Conservation (phyloP, 2,888 invertebrate species). For the Phasia obesa region DNA sequence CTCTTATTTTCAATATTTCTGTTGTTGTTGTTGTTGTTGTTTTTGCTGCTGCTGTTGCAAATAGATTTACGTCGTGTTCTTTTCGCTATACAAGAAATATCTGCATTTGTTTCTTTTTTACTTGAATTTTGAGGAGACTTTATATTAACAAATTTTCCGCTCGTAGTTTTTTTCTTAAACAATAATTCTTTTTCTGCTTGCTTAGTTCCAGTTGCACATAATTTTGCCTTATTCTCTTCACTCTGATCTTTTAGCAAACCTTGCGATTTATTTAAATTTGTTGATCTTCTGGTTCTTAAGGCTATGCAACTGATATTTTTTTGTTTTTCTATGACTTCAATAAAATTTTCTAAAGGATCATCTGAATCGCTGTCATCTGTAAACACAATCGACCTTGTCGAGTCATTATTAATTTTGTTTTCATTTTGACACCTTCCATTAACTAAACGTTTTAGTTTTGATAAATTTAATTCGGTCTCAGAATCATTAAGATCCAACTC, state of each 20-base stretch:
- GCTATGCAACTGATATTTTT: slow-evolving; percentile 38
- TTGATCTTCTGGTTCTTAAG: slow-evolving; percentile 7
- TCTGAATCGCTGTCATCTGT: slow-evolving; percentile 31
- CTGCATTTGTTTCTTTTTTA: not conserved
- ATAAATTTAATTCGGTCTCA: not conserved
- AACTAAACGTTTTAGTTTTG: not conserved
- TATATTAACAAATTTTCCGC: not conserved
- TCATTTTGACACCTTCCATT: not conserved
- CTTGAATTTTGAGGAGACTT: not conserved
- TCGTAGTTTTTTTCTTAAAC: not conserved
- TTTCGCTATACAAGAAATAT: slow-evolving; percentile 50
- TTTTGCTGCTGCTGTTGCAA: no score
- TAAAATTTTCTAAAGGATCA: slow-evolving; percentile 60
- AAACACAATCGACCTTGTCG: no score
- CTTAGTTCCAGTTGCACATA: not conserved
- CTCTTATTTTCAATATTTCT: not conserved
- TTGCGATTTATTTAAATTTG: not conserved
- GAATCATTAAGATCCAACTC: no score
- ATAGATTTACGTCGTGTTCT: slow-evolving; percentile 33
- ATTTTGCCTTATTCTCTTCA: not conserved
- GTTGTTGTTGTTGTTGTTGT: no score
- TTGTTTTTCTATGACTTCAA: slow-evolving; percentile 24
- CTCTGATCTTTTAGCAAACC: not conserved
- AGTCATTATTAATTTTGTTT: not conserved
- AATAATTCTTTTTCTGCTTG: not conserved